phyloP scores from a whole-genome alignment of 2,113 vertebrate species.

The Nyctibius bracteatus region DNA sequence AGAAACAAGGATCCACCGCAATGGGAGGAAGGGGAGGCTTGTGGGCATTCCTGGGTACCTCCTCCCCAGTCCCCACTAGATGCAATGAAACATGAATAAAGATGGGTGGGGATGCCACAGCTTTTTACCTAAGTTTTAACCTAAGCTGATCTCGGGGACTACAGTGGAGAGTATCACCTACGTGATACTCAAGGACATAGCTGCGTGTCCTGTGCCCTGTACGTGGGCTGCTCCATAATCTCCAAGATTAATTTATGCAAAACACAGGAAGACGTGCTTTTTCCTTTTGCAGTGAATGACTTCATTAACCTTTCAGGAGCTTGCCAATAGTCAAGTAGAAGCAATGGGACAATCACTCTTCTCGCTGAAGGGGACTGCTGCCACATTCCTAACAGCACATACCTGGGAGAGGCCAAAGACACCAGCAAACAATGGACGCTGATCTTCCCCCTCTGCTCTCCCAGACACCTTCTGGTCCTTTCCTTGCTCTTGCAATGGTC shows the following conservation, averaged over 20 bases:
- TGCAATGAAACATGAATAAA: conserved; percentile 22
- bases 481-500: background rate
- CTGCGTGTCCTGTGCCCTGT: background rate
- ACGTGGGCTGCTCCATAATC: background rate
- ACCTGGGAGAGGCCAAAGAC: background rate
- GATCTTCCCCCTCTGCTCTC: background rate
- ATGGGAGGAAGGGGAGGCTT: background rate
- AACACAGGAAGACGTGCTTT: conserved; percentile 56
- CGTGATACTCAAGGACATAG: background rate
- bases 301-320: conserved; percentile 57
- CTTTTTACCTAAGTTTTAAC: background rate
- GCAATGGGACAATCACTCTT: conserved; percentile 2
- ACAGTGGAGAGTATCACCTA: background rate
- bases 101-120: background rate
- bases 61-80: background rate
- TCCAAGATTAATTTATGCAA: conserved; percentile 51
- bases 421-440: background rate
- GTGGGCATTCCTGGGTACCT: conserved; percentile 4
- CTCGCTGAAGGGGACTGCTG: background rate
- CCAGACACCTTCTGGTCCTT: background rate
- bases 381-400: background rate
- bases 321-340: background rate
- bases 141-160: background rate
- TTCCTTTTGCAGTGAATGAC: conserved; percentile 51
- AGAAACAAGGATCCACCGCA: conserved; percentile 32